Evolutionary conservation across 2,797 vertebrate genomes (phyloP), one percentile per base, ranked within the genome.

Genomic region (Coilia nasus): DNA sequence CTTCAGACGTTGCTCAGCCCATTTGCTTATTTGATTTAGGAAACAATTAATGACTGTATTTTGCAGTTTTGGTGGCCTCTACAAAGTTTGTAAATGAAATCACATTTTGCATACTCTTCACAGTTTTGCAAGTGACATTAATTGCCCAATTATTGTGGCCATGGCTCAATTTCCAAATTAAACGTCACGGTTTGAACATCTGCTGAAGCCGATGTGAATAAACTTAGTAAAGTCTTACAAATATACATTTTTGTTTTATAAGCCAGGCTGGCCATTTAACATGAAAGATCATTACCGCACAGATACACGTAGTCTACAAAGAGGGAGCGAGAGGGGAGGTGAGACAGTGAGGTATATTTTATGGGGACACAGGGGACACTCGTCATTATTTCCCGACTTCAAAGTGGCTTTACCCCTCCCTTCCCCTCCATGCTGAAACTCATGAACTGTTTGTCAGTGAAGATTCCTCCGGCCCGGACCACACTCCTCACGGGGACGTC

Each of bases 11-110:
- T 88, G 88, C 88, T 91, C 90, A 90, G 90, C 90, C 89, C 91
- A 91, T 93, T 93, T 93, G 91, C 91, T 91, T 89, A 92, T 90
- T 86, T 91, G 91, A 88, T 88, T 92, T 91, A 90, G 92, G 92
- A 92, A 89, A 86, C 87, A 84, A 91, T 93, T 92, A 91, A 41
- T 35, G 67, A 71, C 67, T 31, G 28, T 71, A 35, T 71, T 78
- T 78, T 78, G 6, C 31, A 44, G 17, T 78, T 5, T 44, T 71
- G 28, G 17, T 59, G 57, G 57, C 19, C 17, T 59, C 3, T 14
- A 44, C 71, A 15, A 78, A 9, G 31, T 78, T 44, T 78, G 31
- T 41, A 17, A 12, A 41, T 44, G 19, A 78, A 44, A 78, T 44
- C 35, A 78, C 71, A 35, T 35, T 71, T 71, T 71, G 64, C 64